Base-by-base conservation (phyloP, 1,140 invertebrate genomes). In the Ostrea denselamellosa region DNA sequence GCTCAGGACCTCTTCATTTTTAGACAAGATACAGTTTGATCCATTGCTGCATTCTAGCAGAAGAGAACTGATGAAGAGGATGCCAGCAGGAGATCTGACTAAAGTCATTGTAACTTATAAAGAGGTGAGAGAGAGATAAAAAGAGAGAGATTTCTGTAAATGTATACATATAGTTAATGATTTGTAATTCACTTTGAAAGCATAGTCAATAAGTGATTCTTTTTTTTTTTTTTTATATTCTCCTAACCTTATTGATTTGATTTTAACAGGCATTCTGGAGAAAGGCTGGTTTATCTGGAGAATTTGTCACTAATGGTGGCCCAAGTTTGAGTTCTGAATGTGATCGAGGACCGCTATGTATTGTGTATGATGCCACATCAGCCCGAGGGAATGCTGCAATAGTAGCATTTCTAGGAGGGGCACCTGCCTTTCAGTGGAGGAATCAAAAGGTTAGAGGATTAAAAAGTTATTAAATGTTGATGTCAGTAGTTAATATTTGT, bases 321-420 rank as follows among this genome's bases (percentile, higher is more conserved):
- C 89, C 87, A 34, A 89, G 87, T 19, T 28, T 58, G 56, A 58
- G 89, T 62, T 77, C 87, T 17, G 91, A 91, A 14, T 93, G 93
- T 92, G 89, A 91, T 54, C 85, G 86, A 77, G 93, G 94, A 51
- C 95, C 95, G 10, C 86, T 95, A 17, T 92, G 94, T 90, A 90
- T 95, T 58, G 92, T 95, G 14, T 95, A 94, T 90, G 95, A 95
- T 93, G 93, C 93, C 51, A 95, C 94, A 2, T 93, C 94, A 17
- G 25, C 91, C 53, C 90, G 90, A 68, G 93, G 92, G 0, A 93
- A 92, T 88, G 94, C 95, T 56, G 95, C 95, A 19, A 89, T 95
- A 8, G 91, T 95, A 9, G 94, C 92, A 3, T 95, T 95, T 90
- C 91, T 95, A 88, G 95, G 93, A 54, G 95, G 94, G 12, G 88